phyloP scores from a whole-genome alignment of 2,113 vertebrate species.

The Puntigrus tetrazona region DNA sequence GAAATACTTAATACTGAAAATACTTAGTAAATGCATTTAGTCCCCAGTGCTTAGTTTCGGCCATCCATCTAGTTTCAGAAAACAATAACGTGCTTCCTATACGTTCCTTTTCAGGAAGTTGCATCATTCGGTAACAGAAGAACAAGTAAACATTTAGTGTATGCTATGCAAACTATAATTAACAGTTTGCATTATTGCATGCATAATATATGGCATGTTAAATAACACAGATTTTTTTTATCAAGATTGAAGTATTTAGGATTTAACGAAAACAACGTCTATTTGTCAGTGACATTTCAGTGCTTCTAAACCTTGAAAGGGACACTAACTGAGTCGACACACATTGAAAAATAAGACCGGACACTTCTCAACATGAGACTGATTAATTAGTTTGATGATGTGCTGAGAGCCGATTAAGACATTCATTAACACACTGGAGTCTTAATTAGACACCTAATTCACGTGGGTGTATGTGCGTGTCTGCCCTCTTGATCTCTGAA shows the following conservation, averaged over 20 bases:
- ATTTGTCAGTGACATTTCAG: not conserved
- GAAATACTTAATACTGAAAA: too few relatives aligned
- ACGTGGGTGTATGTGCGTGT: slow-evolving; percentile 18
- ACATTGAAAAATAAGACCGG: slow-evolving; percentile 55
- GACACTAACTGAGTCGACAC: slow-evolving; percentile 71
- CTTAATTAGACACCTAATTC: slow-evolving; percentile 54
- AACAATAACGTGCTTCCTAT: not conserved
- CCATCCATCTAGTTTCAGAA: not conserved
- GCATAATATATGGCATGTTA: not conserved
- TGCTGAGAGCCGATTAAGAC: slow-evolving; percentile 46
- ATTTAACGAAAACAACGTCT: not conserved
- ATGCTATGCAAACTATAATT: not conserved
- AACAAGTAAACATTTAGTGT: not conserved
- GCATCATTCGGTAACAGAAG: not conserved
- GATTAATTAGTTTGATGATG: slow-evolving; percentile 55
- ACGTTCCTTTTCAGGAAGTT: not conserved
- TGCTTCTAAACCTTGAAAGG: slow-evolving; percentile 52
- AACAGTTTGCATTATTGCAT: too few relatives aligned
- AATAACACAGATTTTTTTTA: not conserved
- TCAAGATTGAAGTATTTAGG: not conserved
- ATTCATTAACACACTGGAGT: slow-evolving; percentile 39
- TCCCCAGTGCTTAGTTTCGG: not conserved
- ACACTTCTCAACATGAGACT: slow-evolving; percentile 55
- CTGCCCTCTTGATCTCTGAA: not conserved
- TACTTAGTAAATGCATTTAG: not conserved